Evolutionary conservation across 1,140 invertebrate genomes (phyloP).

Genomic region (Lordiphosa clarofinis): DNA sequence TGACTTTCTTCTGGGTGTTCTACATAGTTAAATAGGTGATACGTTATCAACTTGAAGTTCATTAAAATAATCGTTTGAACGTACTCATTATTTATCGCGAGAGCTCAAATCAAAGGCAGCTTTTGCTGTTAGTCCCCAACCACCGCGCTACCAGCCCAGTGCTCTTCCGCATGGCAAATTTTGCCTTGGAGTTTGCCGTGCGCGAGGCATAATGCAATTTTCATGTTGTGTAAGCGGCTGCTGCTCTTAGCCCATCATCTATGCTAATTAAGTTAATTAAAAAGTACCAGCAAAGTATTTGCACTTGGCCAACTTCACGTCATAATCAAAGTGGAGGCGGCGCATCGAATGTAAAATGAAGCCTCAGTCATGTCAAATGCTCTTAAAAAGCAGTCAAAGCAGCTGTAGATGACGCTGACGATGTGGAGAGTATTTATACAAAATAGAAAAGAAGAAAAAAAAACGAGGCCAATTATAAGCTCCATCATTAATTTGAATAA

Average conservation of each 20-base stretch:
- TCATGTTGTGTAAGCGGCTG: slow-evolving; percentile 67
- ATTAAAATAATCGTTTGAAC: slow-evolving; percentile 3
- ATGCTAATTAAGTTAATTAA: slow-evolving; percentile 77
- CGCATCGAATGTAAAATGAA: slow-evolving; percentile 60
- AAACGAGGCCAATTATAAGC: slow-evolving; percentile 75
- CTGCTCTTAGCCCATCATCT: slow-evolving; percentile 70
- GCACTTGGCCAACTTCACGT: slow-evolving; percentile 76
- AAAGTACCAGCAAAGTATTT: slow-evolving; percentile 77
- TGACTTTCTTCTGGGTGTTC: too few species aligned
- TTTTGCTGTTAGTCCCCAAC: not conserved
- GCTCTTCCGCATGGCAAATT: slow-evolving; percentile 4
- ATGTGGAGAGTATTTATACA: slow-evolving; percentile 48
- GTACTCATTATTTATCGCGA: slow-evolving; percentile 6
- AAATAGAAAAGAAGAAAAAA: slow-evolving; percentile 36
- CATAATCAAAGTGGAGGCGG: slow-evolving; percentile 73
- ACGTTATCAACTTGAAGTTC: slow-evolving; percentile 3
- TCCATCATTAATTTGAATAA: slow-evolving; percentile 77
- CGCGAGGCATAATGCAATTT: slow-evolving; percentile 65
- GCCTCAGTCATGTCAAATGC: slow-evolving; percentile 76
- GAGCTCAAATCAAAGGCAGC: slow-evolving; percentile 2
- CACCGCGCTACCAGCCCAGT: not conserved
- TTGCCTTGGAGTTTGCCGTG: slow-evolving; percentile 1
- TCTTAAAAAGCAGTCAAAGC: slow-evolving; percentile 58
- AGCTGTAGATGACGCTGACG: slow-evolving; percentile 21
- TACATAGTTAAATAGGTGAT: slow-evolving; percentile 1